Percentiles rank a stretch among this genome's conserved stretches.
Conservation (phyloP, 2,113 vertebrate genomes). For the Bolborhynchus lineola region DNA sequence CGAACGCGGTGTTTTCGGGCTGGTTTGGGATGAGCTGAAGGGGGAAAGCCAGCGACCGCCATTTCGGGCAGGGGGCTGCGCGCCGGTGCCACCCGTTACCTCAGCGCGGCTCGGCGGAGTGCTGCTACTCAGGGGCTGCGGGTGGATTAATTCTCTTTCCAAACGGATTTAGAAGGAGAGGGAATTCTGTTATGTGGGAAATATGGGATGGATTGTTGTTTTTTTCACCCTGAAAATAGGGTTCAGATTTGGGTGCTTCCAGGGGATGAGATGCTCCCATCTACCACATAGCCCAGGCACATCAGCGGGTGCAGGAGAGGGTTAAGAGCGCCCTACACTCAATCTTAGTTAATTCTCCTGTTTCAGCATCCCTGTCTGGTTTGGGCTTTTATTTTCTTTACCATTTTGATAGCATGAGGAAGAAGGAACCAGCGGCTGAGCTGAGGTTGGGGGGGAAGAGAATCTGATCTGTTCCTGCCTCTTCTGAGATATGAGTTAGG, state of each 20-base stretch:
- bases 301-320: rapidly evolving
- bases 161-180: not conserved
- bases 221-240: not conserved
- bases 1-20: not conserved
- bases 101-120: not conserved
- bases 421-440: not conserved
- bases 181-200: not conserved
- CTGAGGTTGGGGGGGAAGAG: not conserved
- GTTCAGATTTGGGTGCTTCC: not conserved
- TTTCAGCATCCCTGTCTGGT: not conserved
- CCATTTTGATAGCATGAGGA: not conserved
- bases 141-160: not conserved
- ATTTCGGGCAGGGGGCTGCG: not conserved
- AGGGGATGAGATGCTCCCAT: not conserved
- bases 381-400: not conserved
- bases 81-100: not conserved
- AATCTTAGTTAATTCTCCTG: not conserved
- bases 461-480: not conserved
- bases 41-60: not conserved
- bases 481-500: not conserved
- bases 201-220: rapidly evolving
- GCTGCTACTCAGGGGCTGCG: not conserved
- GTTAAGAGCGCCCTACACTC: not conserved
- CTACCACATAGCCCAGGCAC: rapidly evolving
- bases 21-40: not conserved